A percentile compares a stretch with the other conserved stretches of the same genome.
Conservation (phyloP, 2,888 invertebrate genomes). For the Pammene fasciana region DNA sequence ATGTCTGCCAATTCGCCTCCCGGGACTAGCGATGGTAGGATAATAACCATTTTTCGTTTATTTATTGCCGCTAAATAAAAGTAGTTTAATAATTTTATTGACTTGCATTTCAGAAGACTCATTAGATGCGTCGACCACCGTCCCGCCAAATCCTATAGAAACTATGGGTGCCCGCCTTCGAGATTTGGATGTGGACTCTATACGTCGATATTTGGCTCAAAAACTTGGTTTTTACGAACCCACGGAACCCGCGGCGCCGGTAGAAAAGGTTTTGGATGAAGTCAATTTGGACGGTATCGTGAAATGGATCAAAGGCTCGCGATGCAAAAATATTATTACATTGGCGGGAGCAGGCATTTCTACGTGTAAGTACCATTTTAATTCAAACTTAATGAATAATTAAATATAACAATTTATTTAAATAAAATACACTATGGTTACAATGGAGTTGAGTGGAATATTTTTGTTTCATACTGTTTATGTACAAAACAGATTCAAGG, state of each 20-base stretch:
- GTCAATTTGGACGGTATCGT: conserved; percentile 90
- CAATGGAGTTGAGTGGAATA: conserved; percentile 11
- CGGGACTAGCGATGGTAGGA: conserved; percentile 73
- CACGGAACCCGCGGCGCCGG: conserved; percentile 61
- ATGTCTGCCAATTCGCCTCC: conserved; percentile 79
- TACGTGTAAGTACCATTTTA: conserved; percentile 87
- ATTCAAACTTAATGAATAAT: not conserved
- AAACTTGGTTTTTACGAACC: conserved; percentile 85
- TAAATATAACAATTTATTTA: not conserved
- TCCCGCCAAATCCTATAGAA: conserved; percentile 74
- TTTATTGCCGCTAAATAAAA: conserved; percentile 10
- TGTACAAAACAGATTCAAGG: conserved; percentile 29
- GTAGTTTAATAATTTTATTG: conserved; percentile 42
- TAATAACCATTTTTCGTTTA: conserved; percentile 25
- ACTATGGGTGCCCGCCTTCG: conserved; percentile 65
- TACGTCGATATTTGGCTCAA: conserved; percentile 85
- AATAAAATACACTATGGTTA: conserved; percentile 2
- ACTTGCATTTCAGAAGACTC: conserved; percentile 63
- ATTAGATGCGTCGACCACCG: conserved; percentile 52
- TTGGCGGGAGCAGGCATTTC: conserved; percentile 99
- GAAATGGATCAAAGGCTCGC: conserved; percentile 89
- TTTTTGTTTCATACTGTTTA: conserved; percentile 37
- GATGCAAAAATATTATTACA: conserved; percentile 93
- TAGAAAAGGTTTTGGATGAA: conserved; percentile 85
- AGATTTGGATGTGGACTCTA: conserved; percentile 84